phyloP scores from a whole-genome alignment of 2,888 invertebrate genomes.

The Cephus runcator region DNA sequence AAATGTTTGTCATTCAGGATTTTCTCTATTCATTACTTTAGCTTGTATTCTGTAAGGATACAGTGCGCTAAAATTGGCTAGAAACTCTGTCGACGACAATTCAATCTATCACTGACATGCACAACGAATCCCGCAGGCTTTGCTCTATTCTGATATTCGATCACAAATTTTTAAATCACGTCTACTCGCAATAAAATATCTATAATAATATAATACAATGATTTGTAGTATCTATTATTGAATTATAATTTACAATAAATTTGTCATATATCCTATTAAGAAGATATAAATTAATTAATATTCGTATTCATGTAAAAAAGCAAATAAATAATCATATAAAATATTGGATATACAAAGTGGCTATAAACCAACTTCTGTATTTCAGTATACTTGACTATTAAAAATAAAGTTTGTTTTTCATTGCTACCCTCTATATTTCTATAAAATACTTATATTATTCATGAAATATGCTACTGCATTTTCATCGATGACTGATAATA shows the following conservation, averaged over 20 bases:
- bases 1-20: neutral
- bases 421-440: neutral
- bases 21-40: neutral
- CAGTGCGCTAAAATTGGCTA: constrained; percentile 4
- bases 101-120: constrained; percentile 15
- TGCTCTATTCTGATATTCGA: constrained; percentile 11
- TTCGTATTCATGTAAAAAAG: neutral
- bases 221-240: neutral
- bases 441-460: neutral
- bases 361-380: neutral
- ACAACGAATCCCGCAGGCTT: constrained; percentile 3
- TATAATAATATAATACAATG: neutral
- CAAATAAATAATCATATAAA: neutral
- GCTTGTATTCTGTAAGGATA: neutral
- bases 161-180: neutral
- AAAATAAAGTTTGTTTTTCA: neutral
- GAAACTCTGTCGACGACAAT: constrained; percentile 18
- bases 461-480: neutral
- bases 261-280: neutral
- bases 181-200: no score
- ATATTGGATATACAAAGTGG: neutral
- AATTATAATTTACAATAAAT: neutral
- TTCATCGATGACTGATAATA: neutral
- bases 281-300: neutral
- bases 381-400: neutral